Evolutionary conservation across 2,113 vertebrate genomes (phyloP).

Genomic region (Cynopterus brachyotis): DNA sequence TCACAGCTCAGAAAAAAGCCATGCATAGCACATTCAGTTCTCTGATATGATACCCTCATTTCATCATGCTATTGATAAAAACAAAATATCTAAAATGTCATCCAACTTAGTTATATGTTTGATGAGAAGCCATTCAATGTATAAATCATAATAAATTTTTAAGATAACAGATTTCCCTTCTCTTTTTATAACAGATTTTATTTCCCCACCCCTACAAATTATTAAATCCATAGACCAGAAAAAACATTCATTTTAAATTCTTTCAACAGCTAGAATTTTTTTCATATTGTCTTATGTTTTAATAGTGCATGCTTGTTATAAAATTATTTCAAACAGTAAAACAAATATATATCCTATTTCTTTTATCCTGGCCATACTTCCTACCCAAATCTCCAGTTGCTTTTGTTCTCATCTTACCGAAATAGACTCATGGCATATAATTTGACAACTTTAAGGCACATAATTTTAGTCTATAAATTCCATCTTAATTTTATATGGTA

Average conservation of each 20-base stretch:
- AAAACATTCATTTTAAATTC: not conserved
- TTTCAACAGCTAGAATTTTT: not conserved
- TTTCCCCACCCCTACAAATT: not conserved
- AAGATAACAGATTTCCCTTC: not conserved
- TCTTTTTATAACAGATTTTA: not conserved
- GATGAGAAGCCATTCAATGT: not conserved
- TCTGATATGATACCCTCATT: not conserved
- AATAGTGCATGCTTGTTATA: not conserved
- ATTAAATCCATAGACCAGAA: not conserved
- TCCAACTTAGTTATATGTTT: not conserved
- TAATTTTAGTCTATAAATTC: not conserved
- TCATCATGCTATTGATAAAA: not conserved
- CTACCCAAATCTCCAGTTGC: not conserved
- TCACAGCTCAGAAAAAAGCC: not conserved
- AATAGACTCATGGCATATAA: not conserved
- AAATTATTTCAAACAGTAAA: not conserved
- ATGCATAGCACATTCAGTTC: not conserved
- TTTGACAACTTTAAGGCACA: not conserved
- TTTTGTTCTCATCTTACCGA: constrained; percentile 9
- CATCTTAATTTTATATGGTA: not conserved
- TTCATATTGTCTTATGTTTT: not conserved
- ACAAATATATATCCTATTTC: not conserved
- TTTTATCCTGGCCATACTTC: not conserved
- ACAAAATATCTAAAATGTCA: not conserved
- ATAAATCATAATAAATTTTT: not conserved